Evolutionary conservation across 2,888 invertebrate genomes (phyloP).

Genomic region (Folsomia manolachei): DNA sequence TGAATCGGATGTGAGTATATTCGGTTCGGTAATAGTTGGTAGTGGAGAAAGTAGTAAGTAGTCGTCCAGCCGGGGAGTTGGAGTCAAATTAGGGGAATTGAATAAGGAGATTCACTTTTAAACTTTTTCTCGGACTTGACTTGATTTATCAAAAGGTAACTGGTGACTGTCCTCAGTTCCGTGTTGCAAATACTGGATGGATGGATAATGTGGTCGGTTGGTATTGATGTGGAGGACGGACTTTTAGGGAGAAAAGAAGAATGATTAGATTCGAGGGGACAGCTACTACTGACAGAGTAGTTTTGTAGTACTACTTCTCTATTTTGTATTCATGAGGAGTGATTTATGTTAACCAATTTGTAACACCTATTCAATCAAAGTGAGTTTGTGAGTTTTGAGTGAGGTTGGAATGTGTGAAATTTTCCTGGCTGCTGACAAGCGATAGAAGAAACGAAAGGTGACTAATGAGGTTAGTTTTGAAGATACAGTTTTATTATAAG

Average conservation of each 20-base stretch:
- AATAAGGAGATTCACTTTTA: slow-evolving; percentile 23
- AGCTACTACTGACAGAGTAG: not conserved
- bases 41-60: too few species aligned
- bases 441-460: slow-evolving; percentile 54
- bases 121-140: slow-evolving; percentile 18
- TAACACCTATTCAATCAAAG: slow-evolving; percentile 51
- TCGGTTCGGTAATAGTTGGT: too few species aligned
- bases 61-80: not conserved
- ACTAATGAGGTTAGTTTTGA: slow-evolving; percentile 53
- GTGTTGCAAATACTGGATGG: not conserved
- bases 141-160: slow-evolving; percentile 19
- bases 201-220: not conserved
- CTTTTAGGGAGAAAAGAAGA: too few species aligned
- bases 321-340: slow-evolving; percentile 51
- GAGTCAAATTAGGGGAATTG: slow-evolving; percentile 12
- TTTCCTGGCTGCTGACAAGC: slow-evolving; percentile 50
- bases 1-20: too few species aligned
- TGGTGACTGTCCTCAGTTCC: not conserved
- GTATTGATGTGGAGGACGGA: too few species aligned
- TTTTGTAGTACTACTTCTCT: not conserved
- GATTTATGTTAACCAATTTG: slow-evolving; percentile 51
- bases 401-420: slow-evolving; percentile 41
- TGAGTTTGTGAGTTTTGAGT: not conserved
- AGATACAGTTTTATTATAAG: slow-evolving; percentile 52
- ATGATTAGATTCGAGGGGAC: not conserved